Conservation (phyloP, 2,797 vertebrate species). For the Sebastes dallii region DNA sequence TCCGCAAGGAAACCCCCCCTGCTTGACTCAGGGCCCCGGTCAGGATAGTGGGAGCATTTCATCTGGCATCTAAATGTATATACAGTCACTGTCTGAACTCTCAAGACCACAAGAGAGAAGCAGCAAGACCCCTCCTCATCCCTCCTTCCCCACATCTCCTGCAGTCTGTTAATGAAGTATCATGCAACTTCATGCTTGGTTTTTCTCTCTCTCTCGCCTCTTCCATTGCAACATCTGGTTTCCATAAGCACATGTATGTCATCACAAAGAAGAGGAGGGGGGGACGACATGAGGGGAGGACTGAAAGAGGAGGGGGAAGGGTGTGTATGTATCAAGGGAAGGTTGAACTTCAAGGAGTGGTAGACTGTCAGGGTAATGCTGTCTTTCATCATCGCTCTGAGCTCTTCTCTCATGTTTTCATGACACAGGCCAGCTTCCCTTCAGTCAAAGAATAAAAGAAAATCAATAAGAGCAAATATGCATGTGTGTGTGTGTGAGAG, state of each 20-base stretch:
- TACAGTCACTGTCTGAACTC: constrained; percentile 38
- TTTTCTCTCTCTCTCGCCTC: constrained; percentile 26
- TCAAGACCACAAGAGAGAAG: constrained; percentile 5
- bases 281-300: background rate
- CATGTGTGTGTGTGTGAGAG: background rate
- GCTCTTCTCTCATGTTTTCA: constrained; percentile 6
- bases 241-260: constrained; percentile 75
- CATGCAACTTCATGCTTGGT: constrained; percentile 21
- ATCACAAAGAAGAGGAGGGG: constrained; percentile 42
- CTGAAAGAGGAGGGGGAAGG: constrained; percentile 24
- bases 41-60: constrained; percentile 27
- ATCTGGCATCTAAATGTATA: constrained; percentile 36
- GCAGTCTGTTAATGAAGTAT: constrained; percentile 52
- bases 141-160: constrained; percentile 12
- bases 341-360: constrained; percentile 39
- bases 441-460: background rate
- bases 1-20: constrained; percentile 59
- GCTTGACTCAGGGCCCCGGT: constrained; percentile 40
- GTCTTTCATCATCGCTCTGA: constrained; percentile 15
- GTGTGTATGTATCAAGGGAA: constrained; percentile 43
- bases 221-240: constrained; percentile 73
- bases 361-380: constrained; percentile 17
- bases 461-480: background rate
- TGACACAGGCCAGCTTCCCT: background rate
- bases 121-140: background rate